Evolutionary conservation across 2,113 vertebrate genomes (phyloP), one percentile per base, ranked within the genome.

Genomic region (Prietella phreatophila): DNA sequence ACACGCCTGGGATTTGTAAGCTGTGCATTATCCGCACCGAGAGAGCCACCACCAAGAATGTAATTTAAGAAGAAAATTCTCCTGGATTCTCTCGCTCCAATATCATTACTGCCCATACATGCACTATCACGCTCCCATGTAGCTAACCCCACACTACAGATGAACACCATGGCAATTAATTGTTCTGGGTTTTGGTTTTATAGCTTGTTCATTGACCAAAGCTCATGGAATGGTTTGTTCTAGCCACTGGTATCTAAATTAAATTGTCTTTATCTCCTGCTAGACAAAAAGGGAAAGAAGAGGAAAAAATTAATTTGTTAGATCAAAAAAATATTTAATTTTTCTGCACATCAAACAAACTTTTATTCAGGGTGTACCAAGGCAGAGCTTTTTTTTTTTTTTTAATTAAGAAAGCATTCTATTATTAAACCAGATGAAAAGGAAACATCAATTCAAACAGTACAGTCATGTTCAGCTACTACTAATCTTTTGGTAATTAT

Each of bases 401-500:
- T 96, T 95, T 95, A 96, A 95, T 96, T 95, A 96, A 96, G 95
- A 95, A 95, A 95, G 93, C 95, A 94, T 95, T 94, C 93, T 95
- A 96, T 96, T 96, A 96, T 96, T 96, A 95, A 94, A 91, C 92
- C 93, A 95, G 95, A 96, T 96, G 95, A 96, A 96, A 96, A 95
- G 93, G 95, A 95, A 96, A 96, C 95, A 96, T 95, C 95, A 95
- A 95, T 96, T 96, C 95, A 95, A 95, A 96, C 95, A 93, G 93
- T 94, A 93, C 94, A 95, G 95, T 94, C 94, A 89, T 94, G 95
- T 95, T 93, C 94, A 94, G 95, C 95, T 93, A 95, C 94, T 93
- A 95, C 95, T 96, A 96, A 96, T 96, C 95, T 96, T 95, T 95
- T 93, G 94, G 95, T 96, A 96, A 96, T 96, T 96, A 96, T 96